Base-by-base conservation (phyloP, 92 coral and sea anemone genomes). In the Zoanthus solanderi region DNA sequence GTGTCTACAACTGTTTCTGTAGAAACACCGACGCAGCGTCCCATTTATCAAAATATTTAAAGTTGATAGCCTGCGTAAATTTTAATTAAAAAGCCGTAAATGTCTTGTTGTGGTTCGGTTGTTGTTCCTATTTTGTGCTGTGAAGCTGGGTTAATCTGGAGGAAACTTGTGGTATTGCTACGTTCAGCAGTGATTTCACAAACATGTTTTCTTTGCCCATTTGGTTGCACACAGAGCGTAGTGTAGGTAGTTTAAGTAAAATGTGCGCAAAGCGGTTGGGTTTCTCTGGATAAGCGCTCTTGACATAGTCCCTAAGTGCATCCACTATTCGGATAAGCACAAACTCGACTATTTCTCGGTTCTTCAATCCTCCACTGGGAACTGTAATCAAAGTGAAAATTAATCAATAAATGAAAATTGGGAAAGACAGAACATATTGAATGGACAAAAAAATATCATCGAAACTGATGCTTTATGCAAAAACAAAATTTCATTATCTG, bases 221-320 rank as follows among this genome's bases (percentile, higher is more conserved):
- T 68, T 91, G 96, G 52, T 96, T 90, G 52, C 96, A 93, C 68
- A 95, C 93, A 9, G 87, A 88, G 17, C 99, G 93, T 15, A 97
- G 88, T 17, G 98, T 90, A 4, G 99, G 99, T n/a, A 97, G 94
- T 34, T 95, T 93, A 37, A 97, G 93, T 78, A 97, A 87, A 76
- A 97, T 94, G 66, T 97, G 98, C 4, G 98, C 98, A 71, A 97
- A 97, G 7, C 99, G 96, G 85, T 95, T 95, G 32, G 98, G 99
- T 86, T 97, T 96, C 90, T 95, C 98, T 17, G 99, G 98, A 69
- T 97, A 97, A 0, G 97, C 95, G 60, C 95, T 90, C 84, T 94
- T 92, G 82, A 97, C 91, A 83, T 95, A 97, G 73, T 95, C 99
- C n/a, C 98, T 93, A 76, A 97, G 82, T 9, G 96, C 98, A 58